Conservation (phyloP, 2,888 invertebrate species). For the Heteromurus nitidus region DNA sequence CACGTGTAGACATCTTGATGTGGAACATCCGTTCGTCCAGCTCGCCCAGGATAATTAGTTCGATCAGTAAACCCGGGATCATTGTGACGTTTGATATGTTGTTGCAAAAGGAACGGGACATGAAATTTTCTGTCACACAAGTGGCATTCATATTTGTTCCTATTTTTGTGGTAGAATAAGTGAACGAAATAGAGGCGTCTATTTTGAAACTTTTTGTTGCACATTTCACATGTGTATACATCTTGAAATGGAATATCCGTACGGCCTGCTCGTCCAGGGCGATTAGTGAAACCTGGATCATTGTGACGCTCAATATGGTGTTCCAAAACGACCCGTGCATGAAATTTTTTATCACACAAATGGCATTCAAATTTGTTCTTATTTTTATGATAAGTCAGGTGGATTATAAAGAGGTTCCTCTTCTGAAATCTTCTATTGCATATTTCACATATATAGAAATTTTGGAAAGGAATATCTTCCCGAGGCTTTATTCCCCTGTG, state of each 20-base stretch:
- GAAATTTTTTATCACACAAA: constrained; percentile 24
- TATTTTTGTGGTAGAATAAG: background rate
- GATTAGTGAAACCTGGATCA: background rate
- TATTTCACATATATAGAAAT: constrained; percentile 27
- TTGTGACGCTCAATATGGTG: constrained; percentile 7
- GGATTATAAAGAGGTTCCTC: constrained; percentile 19
- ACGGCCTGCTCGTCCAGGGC: background rate
- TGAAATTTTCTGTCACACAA: constrained; percentile 20
- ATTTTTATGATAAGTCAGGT: constrained; percentile 1
- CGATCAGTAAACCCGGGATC: constrained; percentile 26
- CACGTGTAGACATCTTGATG: constrained; percentile 29
- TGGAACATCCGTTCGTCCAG: constrained; percentile 18
- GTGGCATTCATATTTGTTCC: constrained; percentile 24
- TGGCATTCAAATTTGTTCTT: constrained; percentile 21
- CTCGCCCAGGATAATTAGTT: background rate
- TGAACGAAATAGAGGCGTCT: constrained; percentile 15
- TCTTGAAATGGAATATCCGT: constrained; percentile 32
- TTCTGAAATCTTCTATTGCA: constrained; percentile 24
- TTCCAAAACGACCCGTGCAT: background rate
- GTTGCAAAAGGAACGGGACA: background rate
- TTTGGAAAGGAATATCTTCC: constrained; percentile 39
- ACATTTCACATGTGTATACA: constrained; percentile 26
- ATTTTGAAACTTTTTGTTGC: constrained; percentile 12
- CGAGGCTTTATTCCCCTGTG: background rate
- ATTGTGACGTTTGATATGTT: constrained; percentile 21